phyloP scores from a whole-genome alignment of 2,888 invertebrate genomes.

The Mamestra brassicae region DNA sequence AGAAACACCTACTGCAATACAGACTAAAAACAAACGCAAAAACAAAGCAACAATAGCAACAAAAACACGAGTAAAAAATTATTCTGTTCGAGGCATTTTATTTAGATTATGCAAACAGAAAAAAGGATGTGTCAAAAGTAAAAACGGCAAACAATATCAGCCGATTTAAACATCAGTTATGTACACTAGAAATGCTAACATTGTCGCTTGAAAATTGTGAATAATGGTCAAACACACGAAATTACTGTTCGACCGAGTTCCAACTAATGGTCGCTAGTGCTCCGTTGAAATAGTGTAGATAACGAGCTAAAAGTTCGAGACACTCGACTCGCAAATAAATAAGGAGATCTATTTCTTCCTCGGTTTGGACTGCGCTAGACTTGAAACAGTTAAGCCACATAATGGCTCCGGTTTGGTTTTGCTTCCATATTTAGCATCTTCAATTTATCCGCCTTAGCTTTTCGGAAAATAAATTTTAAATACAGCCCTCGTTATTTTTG shows the following conservation, averaged over 20 bases:
- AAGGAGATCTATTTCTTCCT: conserved; percentile 54
- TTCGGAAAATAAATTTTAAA: conserved; percentile 1
- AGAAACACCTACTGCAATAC: not conserved
- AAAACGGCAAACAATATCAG: conserved; percentile 40
- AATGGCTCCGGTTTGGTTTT: conserved; percentile 47
- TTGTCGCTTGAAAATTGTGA: conserved; percentile 42
- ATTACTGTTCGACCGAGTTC: conserved; percentile 53
- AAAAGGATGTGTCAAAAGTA: conserved; percentile 51
- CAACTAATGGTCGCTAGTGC: conserved; percentile 37
- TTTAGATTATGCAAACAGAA: conserved; percentile 53
- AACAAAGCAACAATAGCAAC: not conserved
- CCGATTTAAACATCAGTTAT: conserved; percentile 49
- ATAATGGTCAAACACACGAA: conserved; percentile 55
- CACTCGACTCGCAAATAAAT: conserved; percentile 58
- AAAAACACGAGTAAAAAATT: conserved; percentile 40
- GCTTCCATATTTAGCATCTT: conserved; percentile 42
- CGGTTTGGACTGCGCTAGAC: conserved; percentile 36
- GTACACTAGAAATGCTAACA: conserved; percentile 53
- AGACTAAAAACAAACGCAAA: not conserved
- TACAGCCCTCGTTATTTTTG: conserved; percentile 16
- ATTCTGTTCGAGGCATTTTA: conserved; percentile 30
- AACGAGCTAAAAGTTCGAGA: conserved; percentile 60
- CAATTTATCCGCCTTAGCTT: conserved; percentile 26
- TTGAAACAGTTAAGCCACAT: conserved; percentile 55
- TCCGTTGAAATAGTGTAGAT: conserved; percentile 50